phyloP scores from a whole-genome alignment of 2,113 vertebrate species.

The Platysternon megacephalum region DNA sequence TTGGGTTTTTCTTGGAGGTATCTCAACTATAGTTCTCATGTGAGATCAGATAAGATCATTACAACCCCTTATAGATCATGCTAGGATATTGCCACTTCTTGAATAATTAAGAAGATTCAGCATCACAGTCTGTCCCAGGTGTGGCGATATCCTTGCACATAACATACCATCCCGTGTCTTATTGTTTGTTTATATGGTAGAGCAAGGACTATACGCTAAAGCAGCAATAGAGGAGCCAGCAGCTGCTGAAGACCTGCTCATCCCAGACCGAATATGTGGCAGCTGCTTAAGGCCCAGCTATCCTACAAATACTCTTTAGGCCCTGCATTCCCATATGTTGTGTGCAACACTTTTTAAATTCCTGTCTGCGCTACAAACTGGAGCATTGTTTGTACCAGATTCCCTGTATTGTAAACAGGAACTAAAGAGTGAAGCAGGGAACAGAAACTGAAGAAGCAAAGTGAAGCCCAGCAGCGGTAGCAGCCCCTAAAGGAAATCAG shows the following conservation, averaged over 20 bases:
- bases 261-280: background rate
- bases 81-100: background rate
- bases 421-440: background rate
- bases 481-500: background rate
- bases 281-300: background rate
- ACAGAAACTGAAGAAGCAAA: background rate
- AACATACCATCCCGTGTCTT: background rate
- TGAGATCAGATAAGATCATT: background rate
- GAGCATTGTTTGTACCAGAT: background rate
- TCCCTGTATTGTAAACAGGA: background rate
- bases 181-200: background rate
- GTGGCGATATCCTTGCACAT: background rate
- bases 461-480: background rate
- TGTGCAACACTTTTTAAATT: background rate
- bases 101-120: background rate
- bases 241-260: background rate
- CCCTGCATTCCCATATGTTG: background rate
- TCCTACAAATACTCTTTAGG: background rate
- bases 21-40: slow-evolving; percentile 8
- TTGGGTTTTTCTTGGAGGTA: background rate
- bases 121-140: background rate
- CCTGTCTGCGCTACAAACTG: background rate
- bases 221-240: background rate
- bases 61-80: background rate
- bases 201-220: background rate